Conservation (phyloP, 2,797 vertebrate species). For the Myotis findleyi region DNA sequence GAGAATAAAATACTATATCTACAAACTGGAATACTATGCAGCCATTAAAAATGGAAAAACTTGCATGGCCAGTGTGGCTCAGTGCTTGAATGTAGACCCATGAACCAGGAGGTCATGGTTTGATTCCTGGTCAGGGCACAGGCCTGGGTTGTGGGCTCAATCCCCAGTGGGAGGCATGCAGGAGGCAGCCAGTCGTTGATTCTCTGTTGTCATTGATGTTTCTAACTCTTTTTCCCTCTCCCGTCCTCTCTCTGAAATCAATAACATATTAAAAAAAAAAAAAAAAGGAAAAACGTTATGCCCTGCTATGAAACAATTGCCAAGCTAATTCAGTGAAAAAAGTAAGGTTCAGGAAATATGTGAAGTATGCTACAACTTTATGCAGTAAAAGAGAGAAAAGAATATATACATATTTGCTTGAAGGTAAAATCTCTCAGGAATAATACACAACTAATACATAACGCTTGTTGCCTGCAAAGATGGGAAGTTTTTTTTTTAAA, state of each 20-base stretch:
- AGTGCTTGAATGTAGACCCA: background rate
- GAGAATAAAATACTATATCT: background rate
- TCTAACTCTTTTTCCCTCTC: background rate
- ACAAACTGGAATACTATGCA: slow-evolving; percentile 10
- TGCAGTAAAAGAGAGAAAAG: background rate
- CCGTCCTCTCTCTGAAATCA: no score
- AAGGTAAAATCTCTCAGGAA: background rate
- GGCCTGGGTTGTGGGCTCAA: background rate
- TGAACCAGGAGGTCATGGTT: background rate
- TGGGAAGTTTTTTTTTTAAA: background rate
- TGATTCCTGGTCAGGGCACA: background rate
- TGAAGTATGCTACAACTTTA: background rate
- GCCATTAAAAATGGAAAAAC: slow-evolving; percentile 14
- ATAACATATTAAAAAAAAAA: background rate
- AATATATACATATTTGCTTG: background rate
- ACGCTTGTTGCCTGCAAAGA: background rate
- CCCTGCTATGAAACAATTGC: background rate
- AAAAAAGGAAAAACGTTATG: background rate
- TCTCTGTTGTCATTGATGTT: background rate
- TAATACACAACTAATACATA: slow-evolving; percentile 16
- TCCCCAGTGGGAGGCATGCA: background rate
- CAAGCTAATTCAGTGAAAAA: slow-evolving; percentile 27
- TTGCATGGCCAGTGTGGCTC: background rate
- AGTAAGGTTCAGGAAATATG: background rate
- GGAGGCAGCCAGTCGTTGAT: background rate